Base-by-base conservation (phyloP, 2,888 invertebrate species). In the Flexamia atlantica region DNA sequence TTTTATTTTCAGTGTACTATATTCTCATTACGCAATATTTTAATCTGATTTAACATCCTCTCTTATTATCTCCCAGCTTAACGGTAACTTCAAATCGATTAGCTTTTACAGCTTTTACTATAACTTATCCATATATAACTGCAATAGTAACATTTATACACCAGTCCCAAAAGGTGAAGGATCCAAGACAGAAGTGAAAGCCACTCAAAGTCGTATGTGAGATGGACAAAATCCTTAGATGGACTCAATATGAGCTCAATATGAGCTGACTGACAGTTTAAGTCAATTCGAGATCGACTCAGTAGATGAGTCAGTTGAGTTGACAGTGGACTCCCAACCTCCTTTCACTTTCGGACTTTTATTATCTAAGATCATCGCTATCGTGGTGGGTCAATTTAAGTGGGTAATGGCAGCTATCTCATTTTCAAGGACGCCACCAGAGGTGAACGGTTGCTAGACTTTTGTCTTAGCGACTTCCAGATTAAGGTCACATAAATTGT, bases 291-390 rank as follows among this genome's bases (percentile, higher is more conserved):
- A 46, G 46, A 46, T 46, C 53, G 53, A 53, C n/a, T 70, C 68
- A 17, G 70, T 23, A 2, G 70, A 40, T 70, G 70, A 68, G 20
- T 68, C 68, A 5, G 28, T 14, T 3, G 1, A 68, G 30, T 76
- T 76, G 50, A 76, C 76, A 17, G 30, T 2, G n/a, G 40, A 10
- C 23, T 32, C 25, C 12, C 68, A 36, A 72, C 40, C 72, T 42
- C 46, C 76, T 76, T 76, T 76, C 76, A 50, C 76, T 76, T 17
- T 76, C 76, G 76, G 76, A 76, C 50, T 20, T 50, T 76, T 76
- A 76, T 28, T 25, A 76, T 46, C 50, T 28, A 42, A 50, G 76
- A 23, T 76, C 72, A 76, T 76, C 76, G 28, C 46, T 25, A 50
- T 76, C 76, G 7, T 30, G 40, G 40, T 36, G 14, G 72, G 72